Base-by-base conservation (phyloP, 2,797 vertebrate species). In the Chaetophractus vellerosus region DNA sequence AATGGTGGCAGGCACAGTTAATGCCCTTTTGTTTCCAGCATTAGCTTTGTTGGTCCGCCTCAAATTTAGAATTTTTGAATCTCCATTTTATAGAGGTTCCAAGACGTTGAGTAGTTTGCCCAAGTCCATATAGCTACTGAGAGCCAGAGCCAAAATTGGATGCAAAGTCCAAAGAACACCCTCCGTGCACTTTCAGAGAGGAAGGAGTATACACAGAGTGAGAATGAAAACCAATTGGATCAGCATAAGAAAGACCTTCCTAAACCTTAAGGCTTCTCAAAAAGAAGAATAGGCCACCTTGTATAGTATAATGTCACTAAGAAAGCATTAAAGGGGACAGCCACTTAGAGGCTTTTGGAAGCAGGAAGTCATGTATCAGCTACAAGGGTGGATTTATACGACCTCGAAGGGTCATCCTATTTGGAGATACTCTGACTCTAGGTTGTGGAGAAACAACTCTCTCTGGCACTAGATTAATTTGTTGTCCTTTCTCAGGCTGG, bases 31-130 rank as follows among this genome's bases (percentile, higher is more conserved):
- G 69, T 9, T 9, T 63, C 33, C 36, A 68, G 38, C 16, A 74
- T 80, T 83, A 76, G 50, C 24, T 82, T 76, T 23, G 38, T 8
- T 66, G n/a, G 15, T 45, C 50, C 80, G 28, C 79, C 38, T 74
- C 57, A 88, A 79, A 59, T 14, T n/a, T 41, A 81, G 59, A 61
- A 90, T 90, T 90, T 89, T 52, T 87, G 57, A 93, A 48, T 24
- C 31, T 1, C 15, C 15, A 41, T 72, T 76, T 72, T 74, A 61
- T 12, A 82, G 57, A 38, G 50, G 15, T 19, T 74, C 24, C 12
- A 61, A 79, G 23, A 85, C 8, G 31, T 72, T 74, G 88, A 83
- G 2, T 26, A 75, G 74, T 74, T 87, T 69, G 63, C n/a, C 38
- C 21, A 76, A 85, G 41, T 31, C 19, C 41, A 80, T 12, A 36